Evolutionary conservation across 2,888 invertebrate species (phyloP).

Genomic region (Malthinus flaveolus): DNA sequence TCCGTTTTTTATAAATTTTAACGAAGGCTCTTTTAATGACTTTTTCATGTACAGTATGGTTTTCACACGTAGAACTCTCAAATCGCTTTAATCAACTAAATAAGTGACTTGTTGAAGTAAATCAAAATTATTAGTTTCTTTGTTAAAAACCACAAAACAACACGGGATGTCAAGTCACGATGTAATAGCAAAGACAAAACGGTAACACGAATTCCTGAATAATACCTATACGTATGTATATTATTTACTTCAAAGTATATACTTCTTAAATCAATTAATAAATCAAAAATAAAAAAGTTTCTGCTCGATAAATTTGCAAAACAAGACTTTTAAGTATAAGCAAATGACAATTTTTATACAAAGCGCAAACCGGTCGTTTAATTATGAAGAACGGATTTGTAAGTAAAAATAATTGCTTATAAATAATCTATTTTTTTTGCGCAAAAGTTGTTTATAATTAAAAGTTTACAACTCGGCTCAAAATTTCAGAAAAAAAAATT

Average conservation of each 20-base stretch:
- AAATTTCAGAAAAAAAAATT: no score
- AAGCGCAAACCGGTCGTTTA: neutral
- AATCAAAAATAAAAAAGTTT: no score
- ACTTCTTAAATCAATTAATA: neutral
- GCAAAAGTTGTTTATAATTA: no score
- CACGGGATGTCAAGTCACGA: conserved; percentile 15
- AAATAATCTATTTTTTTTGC: no score
- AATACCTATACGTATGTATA: conserved; percentile 10
- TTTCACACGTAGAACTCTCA: neutral
- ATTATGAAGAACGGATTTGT: no score
- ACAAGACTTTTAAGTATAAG: neutral
- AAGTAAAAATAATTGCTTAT: no score
- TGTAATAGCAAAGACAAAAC: conserved; percentile 15
- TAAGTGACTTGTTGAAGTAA: conserved; percentile 7
- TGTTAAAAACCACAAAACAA: conserved; percentile 15
- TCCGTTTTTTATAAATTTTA: no score
- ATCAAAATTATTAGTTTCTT: conserved; percentile 8
- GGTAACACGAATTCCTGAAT: conserved; percentile 19
- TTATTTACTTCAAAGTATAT: neutral
- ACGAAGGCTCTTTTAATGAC: neutral
- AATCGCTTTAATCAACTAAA: conserved; percentile 4
- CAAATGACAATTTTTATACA: neutral
- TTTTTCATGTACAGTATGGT: conserved; percentile 1
- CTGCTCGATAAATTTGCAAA: no score
- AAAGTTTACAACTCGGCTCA: no score